These are phyloP conservation scores for Hippocampus abdominalis DNA, from an alignment of 2,113 vertebrate species.

Conservation along the genomic window DNA sequence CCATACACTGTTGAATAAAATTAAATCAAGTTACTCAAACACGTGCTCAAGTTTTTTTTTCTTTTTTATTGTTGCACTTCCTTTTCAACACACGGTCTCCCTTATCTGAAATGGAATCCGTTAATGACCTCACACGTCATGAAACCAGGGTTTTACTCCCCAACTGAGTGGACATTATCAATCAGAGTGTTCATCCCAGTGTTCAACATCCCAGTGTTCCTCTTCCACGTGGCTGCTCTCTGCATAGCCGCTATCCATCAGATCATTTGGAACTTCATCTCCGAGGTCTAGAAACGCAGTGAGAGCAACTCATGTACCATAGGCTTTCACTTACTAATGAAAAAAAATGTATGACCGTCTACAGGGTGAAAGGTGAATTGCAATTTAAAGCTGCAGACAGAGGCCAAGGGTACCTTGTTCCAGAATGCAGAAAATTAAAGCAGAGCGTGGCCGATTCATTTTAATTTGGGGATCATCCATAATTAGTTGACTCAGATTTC, in stretches of 20 bases:
- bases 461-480: conserved; percentile 52
- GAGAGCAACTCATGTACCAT: background rate
- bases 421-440: conserved; percentile 61
- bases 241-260: conserved; percentile 40
- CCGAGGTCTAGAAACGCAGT: conserved; percentile 33
- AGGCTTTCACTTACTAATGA: background rate
- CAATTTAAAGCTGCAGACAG: background rate
- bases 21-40: background rate
- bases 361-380: background rate
- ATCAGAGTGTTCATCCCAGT: conserved; percentile 64
- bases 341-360: background rate
- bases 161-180: conserved; percentile 3
- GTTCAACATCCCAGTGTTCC: conserved; percentile 70
- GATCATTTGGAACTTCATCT: conserved; percentile 16
- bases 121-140: background rate
- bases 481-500: conserved; percentile 68
- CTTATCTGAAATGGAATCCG: background rate
- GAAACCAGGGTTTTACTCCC: background rate
- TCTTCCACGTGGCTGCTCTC: conserved; percentile 17
- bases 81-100: background rate
- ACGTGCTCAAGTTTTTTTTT: background rate
- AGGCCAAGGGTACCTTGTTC: conserved; percentile 31
- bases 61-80: background rate
- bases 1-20: conserved; percentile 69
- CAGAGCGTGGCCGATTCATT: conserved; percentile 71